Conservation (phyloP, 1,140 invertebrate species). For the Pseudomyrmex gracilis region DNA sequence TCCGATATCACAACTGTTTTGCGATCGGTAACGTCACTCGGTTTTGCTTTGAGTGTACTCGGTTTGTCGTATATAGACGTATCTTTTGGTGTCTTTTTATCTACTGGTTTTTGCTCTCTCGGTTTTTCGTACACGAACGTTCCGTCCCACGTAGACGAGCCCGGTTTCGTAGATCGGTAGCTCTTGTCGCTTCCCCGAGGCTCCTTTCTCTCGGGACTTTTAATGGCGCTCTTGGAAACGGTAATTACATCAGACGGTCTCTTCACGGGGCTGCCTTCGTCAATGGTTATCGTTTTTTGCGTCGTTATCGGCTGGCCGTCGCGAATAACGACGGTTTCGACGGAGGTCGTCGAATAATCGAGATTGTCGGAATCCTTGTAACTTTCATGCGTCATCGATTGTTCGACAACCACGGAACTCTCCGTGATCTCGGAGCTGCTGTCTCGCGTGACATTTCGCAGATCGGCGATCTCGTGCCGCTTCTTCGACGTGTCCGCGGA, state of each 20-base stretch:
- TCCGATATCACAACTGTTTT: conserved; percentile 9
- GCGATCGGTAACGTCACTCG: conserved; percentile 14
- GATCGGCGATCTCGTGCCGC: conserved; percentile 66
- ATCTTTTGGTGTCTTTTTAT: conserved; percentile 36
- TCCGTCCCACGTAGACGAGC: conserved; percentile 72
- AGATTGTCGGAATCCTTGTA: conserved; percentile 72
- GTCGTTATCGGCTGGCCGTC: conserved; percentile 75
- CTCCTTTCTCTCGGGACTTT: conserved; percentile 39
- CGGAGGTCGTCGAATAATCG: conserved; percentile 73
- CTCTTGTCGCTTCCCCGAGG: conserved; percentile 37
- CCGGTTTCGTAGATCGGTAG: conserved; percentile 64
- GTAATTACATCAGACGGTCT: conserved; percentile 23
- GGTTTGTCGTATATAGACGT: background rate
- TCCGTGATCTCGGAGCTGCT: conserved; percentile 70
- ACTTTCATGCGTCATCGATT: conserved; percentile 70
- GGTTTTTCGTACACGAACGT: conserved; percentile 71
- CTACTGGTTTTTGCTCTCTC: conserved; percentile 5
- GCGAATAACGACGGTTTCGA: conserved; percentile 77
- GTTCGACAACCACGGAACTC: conserved; percentile 69
- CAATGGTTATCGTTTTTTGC: conserved; percentile 55
- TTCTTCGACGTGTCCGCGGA: conserved; percentile 30
- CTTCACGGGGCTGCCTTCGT: conserved; percentile 51
- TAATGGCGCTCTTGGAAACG: conserved; percentile 30
- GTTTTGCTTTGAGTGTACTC: background rate
- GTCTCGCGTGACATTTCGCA: conserved; percentile 58